Conservation (phyloP, 2,888 invertebrate genomes). For the Aethes cnicana region DNA sequence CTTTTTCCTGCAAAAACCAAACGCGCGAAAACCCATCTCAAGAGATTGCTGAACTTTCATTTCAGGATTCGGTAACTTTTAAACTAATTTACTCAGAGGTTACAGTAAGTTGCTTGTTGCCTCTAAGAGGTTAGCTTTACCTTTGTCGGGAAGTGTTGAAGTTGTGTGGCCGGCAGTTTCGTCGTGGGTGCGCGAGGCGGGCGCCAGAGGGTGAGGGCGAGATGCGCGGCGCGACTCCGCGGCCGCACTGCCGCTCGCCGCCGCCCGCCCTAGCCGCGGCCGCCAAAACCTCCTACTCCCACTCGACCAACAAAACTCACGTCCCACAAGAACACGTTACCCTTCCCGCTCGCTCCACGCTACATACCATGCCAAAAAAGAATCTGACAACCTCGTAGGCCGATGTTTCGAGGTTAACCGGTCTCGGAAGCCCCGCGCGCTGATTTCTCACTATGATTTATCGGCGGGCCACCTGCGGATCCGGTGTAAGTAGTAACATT, state of each 20-base stretch:
- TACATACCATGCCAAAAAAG: background rate
- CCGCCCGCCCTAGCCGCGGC: slow-evolving; percentile 36
- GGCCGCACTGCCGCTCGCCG: slow-evolving; percentile 58
- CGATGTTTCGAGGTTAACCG: slow-evolving; percentile 43
- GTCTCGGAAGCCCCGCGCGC: slow-evolving; percentile 41
- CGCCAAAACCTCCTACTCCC: slow-evolving; percentile 20
- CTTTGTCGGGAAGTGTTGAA: slow-evolving; percentile 16
- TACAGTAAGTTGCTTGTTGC: background rate
- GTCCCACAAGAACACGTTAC: background rate
- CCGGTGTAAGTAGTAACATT: slow-evolving; percentile 69
- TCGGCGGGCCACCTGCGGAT: slow-evolving; percentile 78
- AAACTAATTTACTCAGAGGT: too few relatives aligned
- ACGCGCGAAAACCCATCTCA: too few relatives aligned
- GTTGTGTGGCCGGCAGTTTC: slow-evolving; percentile 12
- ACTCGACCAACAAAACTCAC: slow-evolving; percentile 1
- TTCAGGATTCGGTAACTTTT: too few relatives aligned
- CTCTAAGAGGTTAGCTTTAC: slow-evolving; percentile 6
- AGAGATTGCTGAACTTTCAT: too few relatives aligned
- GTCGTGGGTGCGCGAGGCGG: slow-evolving; percentile 4
- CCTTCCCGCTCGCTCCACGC: slow-evolving; percentile 8
- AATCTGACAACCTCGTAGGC: background rate
- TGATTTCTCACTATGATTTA: slow-evolving; percentile 74
- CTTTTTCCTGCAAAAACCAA: too few relatives aligned
- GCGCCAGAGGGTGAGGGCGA: slow-evolving; percentile 51
- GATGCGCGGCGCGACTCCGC: slow-evolving; percentile 60